A percentile compares a stretch with the other conserved stretches of the same genome.
These are phyloP conservation scores for Drosophila kikkawai DNA, from an alignment of 1,140 invertebrate genomes.

Conservation along the genomic window DNA sequence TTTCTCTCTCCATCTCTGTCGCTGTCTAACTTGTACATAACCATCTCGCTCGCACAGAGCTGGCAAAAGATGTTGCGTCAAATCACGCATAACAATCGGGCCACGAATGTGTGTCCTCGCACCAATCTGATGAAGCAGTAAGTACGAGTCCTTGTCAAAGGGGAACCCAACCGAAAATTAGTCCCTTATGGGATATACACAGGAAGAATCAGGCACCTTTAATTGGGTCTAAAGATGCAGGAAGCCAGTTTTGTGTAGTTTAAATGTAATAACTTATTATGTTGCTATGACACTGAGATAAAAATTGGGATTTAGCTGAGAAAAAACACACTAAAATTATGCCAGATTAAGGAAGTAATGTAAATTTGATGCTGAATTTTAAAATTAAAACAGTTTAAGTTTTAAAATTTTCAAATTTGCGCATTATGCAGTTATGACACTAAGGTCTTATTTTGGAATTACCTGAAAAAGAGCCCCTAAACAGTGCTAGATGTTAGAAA, in stretches of 20 bases:
- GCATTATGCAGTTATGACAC: not conserved
- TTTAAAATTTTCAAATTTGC: not conserved
- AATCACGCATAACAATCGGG: conserved; percentile 98
- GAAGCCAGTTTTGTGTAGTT: conserved; percentile 1
- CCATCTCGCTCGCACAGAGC: conserved; percentile 86
- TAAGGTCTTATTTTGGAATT: not conserved
- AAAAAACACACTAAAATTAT: not conserved
- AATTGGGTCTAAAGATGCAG: not conserved
- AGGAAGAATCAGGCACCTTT: not conserved
- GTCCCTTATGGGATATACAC: not conserved
- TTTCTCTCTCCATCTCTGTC: conserved; percentile 31
- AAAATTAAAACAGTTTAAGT: not conserved
- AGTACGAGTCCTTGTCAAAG: conserved; percentile 85
- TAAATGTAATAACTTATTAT: not conserved
- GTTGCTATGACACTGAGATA: not conserved
- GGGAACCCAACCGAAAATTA: not conserved
- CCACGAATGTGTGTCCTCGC: conserved; percentile 97
- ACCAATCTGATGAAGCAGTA: conserved; percentile 99
- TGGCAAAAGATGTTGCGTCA: conserved; percentile 96
- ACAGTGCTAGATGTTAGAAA: not conserved
- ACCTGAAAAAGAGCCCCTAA: not conserved
- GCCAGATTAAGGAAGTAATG: not conserved
- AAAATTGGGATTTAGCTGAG: not conserved
- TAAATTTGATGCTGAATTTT: not conserved
- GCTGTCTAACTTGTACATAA: conserved; percentile 9